Evolutionary conservation across 2,113 vertebrate genomes (phyloP), one percentile per base, ranked within the genome.

Genomic region (Climacteris rufus): DNA sequence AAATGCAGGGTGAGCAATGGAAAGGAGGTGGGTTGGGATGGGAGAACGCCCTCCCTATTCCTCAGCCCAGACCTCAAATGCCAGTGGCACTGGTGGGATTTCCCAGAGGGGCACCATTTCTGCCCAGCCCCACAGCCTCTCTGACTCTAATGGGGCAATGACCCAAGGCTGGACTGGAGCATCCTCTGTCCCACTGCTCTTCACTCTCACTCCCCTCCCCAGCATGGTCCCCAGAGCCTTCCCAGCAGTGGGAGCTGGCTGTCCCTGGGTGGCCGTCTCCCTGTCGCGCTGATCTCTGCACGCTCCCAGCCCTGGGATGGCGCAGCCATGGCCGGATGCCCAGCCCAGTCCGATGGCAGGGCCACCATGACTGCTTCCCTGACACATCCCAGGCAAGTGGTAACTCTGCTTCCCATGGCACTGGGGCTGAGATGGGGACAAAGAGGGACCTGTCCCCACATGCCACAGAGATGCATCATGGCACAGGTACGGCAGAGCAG

Each of bases 401-500:
- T n/a, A 57, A 42, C 28, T 52, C 71, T 6, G 2, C n/a, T 71
- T 69, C 20, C 25, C 40, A 33, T 0, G 0, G 37, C 45, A 28
- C 20, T 0, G 2, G 9, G 8, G 21, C 42, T 70, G 16, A 56
- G 53, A 64, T 47, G 15, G 19, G 16, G 25, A 61, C 19, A 52
- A 82, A 42, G 13, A 1, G 9, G 3, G 2, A 63, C 52, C 28
- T 61, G 54, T 47, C 45, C 28, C 20, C 0, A 0, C 1, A 1
- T 83, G 44, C 33, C 27, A 31, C 3, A 10, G 66, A 74, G 42
- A 45, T 24, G 27, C 23, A 35, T 7, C 5, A 0, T 59, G 49
- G 68, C n/a, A 30, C 1, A 2, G 20, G 45, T 65, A 59, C 31
- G 71, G 40, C 47, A 83, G 45, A 64, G 60, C 40, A 30, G 44